Evolutionary conservation across 2,797 vertebrate species (phyloP), one percentile per base, ranked within the genome.

Genomic region (Malacoraja senta): DNA sequence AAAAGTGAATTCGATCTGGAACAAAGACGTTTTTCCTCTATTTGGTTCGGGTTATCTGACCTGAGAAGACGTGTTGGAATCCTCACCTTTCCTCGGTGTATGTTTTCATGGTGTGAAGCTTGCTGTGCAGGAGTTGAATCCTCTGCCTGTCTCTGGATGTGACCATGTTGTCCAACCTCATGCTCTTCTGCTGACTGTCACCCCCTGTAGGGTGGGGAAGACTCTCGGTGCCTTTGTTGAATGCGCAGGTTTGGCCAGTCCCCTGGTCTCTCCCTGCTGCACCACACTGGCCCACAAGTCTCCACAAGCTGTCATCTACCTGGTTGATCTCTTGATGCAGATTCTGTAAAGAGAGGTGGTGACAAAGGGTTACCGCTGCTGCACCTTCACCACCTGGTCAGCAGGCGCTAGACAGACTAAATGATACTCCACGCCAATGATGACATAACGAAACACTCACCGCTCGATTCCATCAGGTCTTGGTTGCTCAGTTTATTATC

Each of bases 1-100:
- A 80, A 21, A 80, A 2, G 32, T 19, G 44, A 80, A 44, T 21
- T 80, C 6, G 78, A 24, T 44, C 17, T 38, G 78, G 21, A 13
- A 12, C 53, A 61, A 9, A 61, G 7, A 83, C 6, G 3, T 2
- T 26, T 29, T 29, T 83, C 44, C 29, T 58, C 44, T 0, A 58
- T 3, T 29, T 24, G 21, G 9, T 4, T 15, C 15, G 21, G 9
- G 7, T 29, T 58, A 13, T 53, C 26, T 58, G 44, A 4, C 24
- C 26, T 29, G 44, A 61, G 24, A 61, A 4, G 3, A 7, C 26
- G 10, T 29, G 24, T 44, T 26, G 0, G 1, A 84, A 13, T 2
- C 53, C 86, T 71, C 86, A 91, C 86, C 86, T 71, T 35, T 91
- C 63, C 58, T 91, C 63, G 0, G 32, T 71, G 86, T 91, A 91